Base-by-base conservation (phyloP, 2,113 vertebrate genomes). In the Caretta caretta region DNA sequence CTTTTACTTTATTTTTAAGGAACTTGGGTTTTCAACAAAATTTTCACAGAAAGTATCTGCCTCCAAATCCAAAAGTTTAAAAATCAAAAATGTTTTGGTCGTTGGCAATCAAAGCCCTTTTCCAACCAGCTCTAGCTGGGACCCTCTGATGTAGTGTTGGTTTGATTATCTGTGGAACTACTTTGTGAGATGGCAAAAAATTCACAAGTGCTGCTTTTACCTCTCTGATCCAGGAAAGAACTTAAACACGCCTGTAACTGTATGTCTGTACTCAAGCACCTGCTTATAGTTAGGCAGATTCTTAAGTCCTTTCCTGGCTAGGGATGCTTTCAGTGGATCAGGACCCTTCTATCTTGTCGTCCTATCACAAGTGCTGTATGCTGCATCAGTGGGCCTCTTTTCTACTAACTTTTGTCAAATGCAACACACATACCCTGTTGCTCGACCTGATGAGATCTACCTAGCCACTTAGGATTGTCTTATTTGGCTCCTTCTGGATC, bases 191-290 rank as follows among this genome's bases (percentile, higher is more conserved):
- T 8, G 27, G 38, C 24, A 78, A 81, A 38, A 11, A 5, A 48
- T 83, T 87, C 50, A 35, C 7, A 91, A 10, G 22, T 88, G 17
- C 25, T 88, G 22, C 35, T 29, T 75, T 56, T 80, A 1, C 3
- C 22, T 46, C 14, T 51, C 2, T 16, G 29, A n/a, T 24, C 79
- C 0, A 2, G 50, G 42, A 22, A 83, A 65, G 59, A 83, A 14
- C 29, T 14, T 46, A 3, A 31, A 27, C 4, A 42, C 1, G 1
- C 10, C 46, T 59, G 1, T 2, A 54, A 51, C 17, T 59, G 20
- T 35, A 9, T 35, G 11, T 8, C 12, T 86, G 4, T 38, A 0
- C n/a, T 87, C 88, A 46, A 89, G 29, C 1, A 2, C 9, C 38
- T 16, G 8, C 51, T 80, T 16, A 42, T 27, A 84, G 75, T 38